A percentile compares a stretch with the other conserved stretches of the same genome.
phyloP scores from a whole-genome alignment of 2,888 invertebrate species.

The Empis stercorea region DNA sequence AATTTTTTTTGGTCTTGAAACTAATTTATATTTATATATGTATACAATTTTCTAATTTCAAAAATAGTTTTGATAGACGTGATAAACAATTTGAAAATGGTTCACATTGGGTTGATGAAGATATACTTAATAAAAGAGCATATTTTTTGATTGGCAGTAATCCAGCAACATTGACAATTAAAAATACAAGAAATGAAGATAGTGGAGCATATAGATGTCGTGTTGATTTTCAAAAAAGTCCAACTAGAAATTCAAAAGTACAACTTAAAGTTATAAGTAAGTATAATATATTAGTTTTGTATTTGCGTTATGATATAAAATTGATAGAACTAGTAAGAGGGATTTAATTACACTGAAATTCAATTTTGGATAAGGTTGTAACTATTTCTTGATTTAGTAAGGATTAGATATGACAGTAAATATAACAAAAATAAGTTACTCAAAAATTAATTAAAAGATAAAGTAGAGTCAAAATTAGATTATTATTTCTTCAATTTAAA shows the following conservation, averaged over 20 bases:
- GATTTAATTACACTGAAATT: no score
- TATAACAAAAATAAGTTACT: no score
- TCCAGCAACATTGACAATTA: constrained; percentile 63
- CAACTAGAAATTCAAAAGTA: constrained; percentile 74
- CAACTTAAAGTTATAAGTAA: constrained; percentile 82
- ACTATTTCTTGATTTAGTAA: no score
- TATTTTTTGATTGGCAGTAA: constrained; percentile 61
- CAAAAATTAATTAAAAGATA: no score
- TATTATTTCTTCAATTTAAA: no score
- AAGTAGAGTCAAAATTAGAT: no score
- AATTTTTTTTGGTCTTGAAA: no score
- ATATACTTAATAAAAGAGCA: constrained; percentile 48
- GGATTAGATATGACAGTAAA: no score
- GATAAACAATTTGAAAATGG: constrained; percentile 39
- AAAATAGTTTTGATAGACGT: constrained; percentile 40
- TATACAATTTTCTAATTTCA: neutral
- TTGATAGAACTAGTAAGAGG: no score
- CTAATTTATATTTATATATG: neutral
- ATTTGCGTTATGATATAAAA: no score
- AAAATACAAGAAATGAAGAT: constrained; percentile 59
- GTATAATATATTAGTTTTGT: constrained; percentile 31
- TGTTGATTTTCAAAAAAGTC: constrained; percentile 81
- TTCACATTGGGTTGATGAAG: constrained; percentile 43
- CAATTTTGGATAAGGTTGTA: no score
- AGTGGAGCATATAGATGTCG: constrained; percentile 76